Conservation (phyloP, 2,888 invertebrate species). For the Pyrrhopygopsis socrates region DNA sequence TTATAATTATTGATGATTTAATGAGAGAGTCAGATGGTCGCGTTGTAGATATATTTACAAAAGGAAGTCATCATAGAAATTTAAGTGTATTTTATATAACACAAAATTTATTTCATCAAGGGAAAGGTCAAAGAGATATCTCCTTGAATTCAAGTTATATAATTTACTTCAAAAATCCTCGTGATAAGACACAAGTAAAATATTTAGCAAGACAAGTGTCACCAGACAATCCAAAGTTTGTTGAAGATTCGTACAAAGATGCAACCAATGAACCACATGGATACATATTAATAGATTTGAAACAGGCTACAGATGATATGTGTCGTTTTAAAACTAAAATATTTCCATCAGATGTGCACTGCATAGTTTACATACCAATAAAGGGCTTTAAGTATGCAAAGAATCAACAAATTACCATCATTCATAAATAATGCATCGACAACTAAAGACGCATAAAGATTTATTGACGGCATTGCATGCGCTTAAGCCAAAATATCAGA, state of each 20-base stretch:
- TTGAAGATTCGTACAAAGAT: slow-evolving; percentile 84
- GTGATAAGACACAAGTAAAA: slow-evolving; percentile 81
- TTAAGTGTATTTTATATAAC: slow-evolving; percentile 84
- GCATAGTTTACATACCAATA: slow-evolving; percentile 61
- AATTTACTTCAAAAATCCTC: slow-evolving; percentile 84
- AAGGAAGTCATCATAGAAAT: slow-evolving; percentile 82
- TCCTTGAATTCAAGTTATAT: slow-evolving; percentile 74
- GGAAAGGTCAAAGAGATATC: slow-evolving; percentile 81
- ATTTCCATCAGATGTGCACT: slow-evolving; percentile 59
- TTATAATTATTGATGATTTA: slow-evolving; percentile 76
- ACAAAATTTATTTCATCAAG: slow-evolving; percentile 84
- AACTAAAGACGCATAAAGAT: slow-evolving; percentile 72
- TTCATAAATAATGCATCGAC: slow-evolving; percentile 72
- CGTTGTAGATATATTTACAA: slow-evolving; percentile 83
- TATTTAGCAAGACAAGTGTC: slow-evolving; percentile 78
- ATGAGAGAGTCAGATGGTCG: slow-evolving; percentile 82
- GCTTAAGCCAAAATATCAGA: slow-evolving; percentile 76
- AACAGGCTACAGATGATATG: slow-evolving; percentile 76
- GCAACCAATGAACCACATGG: slow-evolving; percentile 83
- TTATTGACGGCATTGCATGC: slow-evolving; percentile 69
- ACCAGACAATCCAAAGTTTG: slow-evolving; percentile 82
- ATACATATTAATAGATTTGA: slow-evolving; percentile 84
- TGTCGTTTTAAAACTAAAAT: slow-evolving; percentile 79
- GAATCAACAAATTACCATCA: slow-evolving; percentile 67
- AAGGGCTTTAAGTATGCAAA: slow-evolving; percentile 79